Conservation (phyloP, 1,140 invertebrate genomes). For the Ganaspis sp. region DNA sequence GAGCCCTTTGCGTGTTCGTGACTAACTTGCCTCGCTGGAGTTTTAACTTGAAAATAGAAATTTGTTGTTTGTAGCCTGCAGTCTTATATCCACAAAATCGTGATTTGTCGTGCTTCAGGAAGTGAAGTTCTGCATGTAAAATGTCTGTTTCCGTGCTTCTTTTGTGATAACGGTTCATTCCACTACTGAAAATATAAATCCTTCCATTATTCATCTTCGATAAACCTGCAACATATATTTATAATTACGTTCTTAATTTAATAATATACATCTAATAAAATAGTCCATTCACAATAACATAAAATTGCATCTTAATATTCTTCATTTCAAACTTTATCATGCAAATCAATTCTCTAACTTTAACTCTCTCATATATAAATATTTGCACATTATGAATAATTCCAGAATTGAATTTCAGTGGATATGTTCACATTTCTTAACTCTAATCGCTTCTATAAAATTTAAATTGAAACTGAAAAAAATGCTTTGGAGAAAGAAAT, state of each 20-base stretch:
- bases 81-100: background rate
- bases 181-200: background rate
- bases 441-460: no score
- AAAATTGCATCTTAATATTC: no score
- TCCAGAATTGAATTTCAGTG: no score
- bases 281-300: no score
- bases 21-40: conserved; percentile 2
- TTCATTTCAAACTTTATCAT: no score
- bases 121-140: background rate
- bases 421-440: no score
- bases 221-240: background rate
- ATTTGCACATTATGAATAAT: no score
- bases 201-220: background rate
- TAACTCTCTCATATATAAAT: no score
- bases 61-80: background rate
- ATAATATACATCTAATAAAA: no score
- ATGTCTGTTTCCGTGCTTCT: background rate
- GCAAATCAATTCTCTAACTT: no score
- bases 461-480: no score
- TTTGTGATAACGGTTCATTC: background rate
- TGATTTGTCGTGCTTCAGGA: conserved; percentile 7
- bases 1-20: background rate
- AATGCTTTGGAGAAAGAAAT: no score
- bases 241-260: background rate
- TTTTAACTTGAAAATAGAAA: background rate